Conservation (phyloP, 2,113 vertebrate genomes). For the Cyprinodon variegatus region DNA sequence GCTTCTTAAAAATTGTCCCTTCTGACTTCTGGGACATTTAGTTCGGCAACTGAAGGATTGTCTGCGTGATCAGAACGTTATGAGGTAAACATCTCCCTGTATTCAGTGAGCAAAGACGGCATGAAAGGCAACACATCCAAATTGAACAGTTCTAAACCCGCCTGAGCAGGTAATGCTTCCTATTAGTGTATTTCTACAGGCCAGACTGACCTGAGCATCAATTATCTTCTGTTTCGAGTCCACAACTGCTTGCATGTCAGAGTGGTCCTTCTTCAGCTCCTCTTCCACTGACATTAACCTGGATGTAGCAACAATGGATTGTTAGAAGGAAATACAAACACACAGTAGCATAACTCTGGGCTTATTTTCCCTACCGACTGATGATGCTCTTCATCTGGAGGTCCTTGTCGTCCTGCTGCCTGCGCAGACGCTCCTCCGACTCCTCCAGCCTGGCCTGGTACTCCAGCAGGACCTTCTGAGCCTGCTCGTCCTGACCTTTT, state of each 20-base stretch:
- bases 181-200: neutral
- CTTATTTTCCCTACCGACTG: constrained; percentile 86
- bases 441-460: constrained; percentile 97
- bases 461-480: constrained; percentile 94
- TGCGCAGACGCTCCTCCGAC: constrained; percentile 91
- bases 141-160: neutral
- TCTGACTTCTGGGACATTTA: constrained; percentile 1
- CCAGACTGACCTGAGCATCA: constrained; percentile 89
- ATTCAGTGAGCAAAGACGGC: constrained; percentile 29
- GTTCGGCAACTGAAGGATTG: constrained; percentile 38
- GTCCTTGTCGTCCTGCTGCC: constrained; percentile 99
- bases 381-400: constrained; percentile 99
- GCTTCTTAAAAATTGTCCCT: neutral
- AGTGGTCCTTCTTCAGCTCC: constrained; percentile 97
- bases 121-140: constrained; percentile 18
- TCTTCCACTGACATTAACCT: constrained; percentile 99
- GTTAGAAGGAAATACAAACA: neutral
- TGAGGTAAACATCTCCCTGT: constrained; percentile 67
- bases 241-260: constrained; percentile 97
- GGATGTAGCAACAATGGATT: constrained; percentile 2
- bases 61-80: constrained; percentile 23
- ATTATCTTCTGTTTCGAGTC: constrained; percentile 99
- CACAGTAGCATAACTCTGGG: too few species aligned
- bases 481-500: constrained; percentile 96
- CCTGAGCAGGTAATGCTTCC: neutral